phyloP scores from a whole-genome alignment of 1,140 invertebrate genomes.

The Melanaphis sacchari region DNA sequence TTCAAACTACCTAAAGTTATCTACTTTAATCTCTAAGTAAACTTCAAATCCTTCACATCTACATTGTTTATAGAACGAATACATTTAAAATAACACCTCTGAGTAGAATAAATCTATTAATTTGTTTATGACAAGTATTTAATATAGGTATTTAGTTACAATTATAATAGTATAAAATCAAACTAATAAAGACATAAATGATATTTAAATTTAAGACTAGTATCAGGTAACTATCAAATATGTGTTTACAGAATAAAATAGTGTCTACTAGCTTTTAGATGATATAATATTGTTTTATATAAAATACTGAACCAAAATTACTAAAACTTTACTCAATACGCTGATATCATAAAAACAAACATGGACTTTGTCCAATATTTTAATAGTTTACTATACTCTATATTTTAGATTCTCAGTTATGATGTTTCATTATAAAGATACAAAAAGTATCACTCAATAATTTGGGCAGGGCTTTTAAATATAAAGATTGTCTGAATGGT shows the following conservation, averaged over 20 bases:
- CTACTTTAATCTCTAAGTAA: constrained; percentile 23
- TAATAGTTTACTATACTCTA: neutral
- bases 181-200: neutral
- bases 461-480: neutral
- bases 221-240: neutral
- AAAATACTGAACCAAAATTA: neutral
- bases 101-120: neutral
- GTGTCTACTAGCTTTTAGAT: neutral
- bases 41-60: constrained; percentile 9
- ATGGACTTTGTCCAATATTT: constrained; percentile 15
- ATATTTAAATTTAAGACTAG: neutral
- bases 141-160: neutral
- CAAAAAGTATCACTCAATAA: neutral
- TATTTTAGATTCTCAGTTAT: neutral
- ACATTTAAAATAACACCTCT: neutral
- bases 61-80: neutral
- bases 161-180: too few relatives aligned
- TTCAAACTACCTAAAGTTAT: constrained; percentile 15
- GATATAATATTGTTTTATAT: neutral
- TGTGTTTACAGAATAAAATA: neutral
- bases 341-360: constrained; percentile 9
- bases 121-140: neutral
- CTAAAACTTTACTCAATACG: neutral
- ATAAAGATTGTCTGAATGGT: neutral
- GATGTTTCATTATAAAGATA: neutral